Evolutionary conservation across 2,113 vertebrate species (phyloP).

Genomic region (Leptobrachium ailaonicum): DNA sequence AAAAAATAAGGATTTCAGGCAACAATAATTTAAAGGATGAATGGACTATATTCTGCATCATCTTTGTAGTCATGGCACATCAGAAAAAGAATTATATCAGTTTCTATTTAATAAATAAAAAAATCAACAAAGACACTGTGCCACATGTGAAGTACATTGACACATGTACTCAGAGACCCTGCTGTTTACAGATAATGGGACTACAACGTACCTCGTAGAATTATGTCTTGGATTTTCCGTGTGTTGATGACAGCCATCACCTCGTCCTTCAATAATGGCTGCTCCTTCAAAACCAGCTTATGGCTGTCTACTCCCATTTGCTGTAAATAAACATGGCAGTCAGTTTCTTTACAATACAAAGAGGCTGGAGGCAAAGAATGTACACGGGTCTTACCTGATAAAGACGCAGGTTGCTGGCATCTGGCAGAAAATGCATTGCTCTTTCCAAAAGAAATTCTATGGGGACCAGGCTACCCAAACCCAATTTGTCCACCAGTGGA

Average conservation of each 20-base stretch:
- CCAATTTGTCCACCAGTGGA: constrained; percentile 88
- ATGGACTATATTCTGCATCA: too few species aligned
- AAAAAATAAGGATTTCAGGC: too few species aligned
- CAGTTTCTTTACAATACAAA: not conserved
- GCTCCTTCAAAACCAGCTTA: constrained; percentile 84
- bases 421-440: constrained; percentile 84
- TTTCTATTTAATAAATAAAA: not conserved
- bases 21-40: too few species aligned
- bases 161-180: not conserved
- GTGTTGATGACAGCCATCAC: constrained; percentile 85
- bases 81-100: too few species aligned
- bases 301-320: constrained; percentile 86
- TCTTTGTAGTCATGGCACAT: too few species aligned
- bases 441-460: constrained; percentile 90
- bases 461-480: constrained; percentile 86
- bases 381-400: constrained; percentile 80
- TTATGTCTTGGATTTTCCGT: constrained; percentile 94
- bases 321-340: constrained; percentile 43
- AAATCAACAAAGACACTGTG: not conserved
- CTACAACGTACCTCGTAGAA: constrained; percentile 85
- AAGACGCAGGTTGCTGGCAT: constrained; percentile 81
- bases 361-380: not conserved
- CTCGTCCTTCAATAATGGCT: constrained; percentile 79
- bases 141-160: not conserved
- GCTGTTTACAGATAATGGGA: not conserved